Evolutionary conservation across 2,888 invertebrate species (phyloP), one percentile per base, ranked within the genome.

Genomic region (Spisula solida): DNA sequence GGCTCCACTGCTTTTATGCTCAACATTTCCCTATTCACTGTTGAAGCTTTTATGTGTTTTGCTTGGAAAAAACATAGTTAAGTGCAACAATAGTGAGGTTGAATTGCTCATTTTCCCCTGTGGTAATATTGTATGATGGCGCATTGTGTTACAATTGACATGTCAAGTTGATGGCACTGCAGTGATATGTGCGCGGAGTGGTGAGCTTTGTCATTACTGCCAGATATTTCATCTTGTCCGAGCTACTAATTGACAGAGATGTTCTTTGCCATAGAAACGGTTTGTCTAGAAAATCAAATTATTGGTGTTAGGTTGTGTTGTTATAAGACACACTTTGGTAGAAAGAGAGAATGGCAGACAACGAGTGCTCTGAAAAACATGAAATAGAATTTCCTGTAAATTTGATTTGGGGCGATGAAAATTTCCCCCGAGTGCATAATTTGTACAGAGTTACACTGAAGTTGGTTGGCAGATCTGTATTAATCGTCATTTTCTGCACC

Each of bases 371-470:
- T 85, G 86, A 81, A 85, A 86, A 90, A 82, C 81, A 81, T 84
- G 87, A 89, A 93, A 92, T 92, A 92, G 92, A 90, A 93, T 92
- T 92, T 91, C 86, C 89, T 88, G 87, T 90, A 93, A 94, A 94
- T 94, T 93, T 93, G 92, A 94, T 93, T 93, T 93, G 89, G 88
- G 90, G 88, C 83, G 75, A 80, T n/a, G 87, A 82, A 88, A 91
- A 94, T 92, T 94, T 94, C 93, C 93, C 93, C 85, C 80, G 90
- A 88, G 94, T 90, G 91, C 86, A 80, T 92, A 92, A 93, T 93
- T 93, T 92, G 89, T 90, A 85, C 88, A 83, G 86, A 86, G 85
- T 85, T 91, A 90, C 88, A 88, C 87, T 81, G 85, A 81, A 82
- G 89, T 82, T 90, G 87, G 85, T 88, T 86, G 85, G 70, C 81